A percentile compares a stretch with the other conserved stretches of the same genome.
Conservation (phyloP, 2,797 vertebrate genomes). For the Remorina albescens region DNA sequence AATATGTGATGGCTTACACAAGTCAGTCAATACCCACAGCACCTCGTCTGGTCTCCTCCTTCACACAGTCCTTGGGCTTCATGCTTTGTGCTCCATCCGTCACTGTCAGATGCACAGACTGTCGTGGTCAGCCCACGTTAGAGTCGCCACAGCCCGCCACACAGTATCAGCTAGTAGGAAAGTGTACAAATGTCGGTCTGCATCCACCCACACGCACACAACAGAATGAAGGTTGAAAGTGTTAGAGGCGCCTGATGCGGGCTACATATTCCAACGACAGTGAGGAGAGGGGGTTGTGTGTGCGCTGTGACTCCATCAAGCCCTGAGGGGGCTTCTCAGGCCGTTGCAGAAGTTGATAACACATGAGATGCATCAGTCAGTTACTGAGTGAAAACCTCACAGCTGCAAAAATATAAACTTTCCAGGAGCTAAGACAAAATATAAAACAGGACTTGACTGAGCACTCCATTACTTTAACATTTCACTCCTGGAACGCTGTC, state of each 20-base stretch:
- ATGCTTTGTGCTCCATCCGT: conserved; percentile 62
- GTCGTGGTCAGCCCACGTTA: conserved; percentile 43
- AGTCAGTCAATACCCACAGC: conserved; percentile 72
- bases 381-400: background rate
- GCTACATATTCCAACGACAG: background rate
- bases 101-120: conserved; percentile 66
- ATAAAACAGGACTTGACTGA: background rate
- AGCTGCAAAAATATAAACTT: background rate
- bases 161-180: conserved; percentile 32
- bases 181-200: conserved; percentile 10
- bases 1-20: conserved; percentile 42
- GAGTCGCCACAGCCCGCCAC: conserved; percentile 26
- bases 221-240: background rate
- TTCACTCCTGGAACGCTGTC: background rate
- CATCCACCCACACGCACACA: background rate
- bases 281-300: background rate
- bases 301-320: conserved; percentile 5
- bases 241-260: conserved; percentile 31
- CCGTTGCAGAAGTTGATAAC: conserved; percentile 19
- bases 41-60: conserved; percentile 25
- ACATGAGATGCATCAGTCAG: conserved; percentile 1
- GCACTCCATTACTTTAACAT: background rate
- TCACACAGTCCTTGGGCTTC: conserved; percentile 42
- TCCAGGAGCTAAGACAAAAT: background rate
- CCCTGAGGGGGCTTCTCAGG: conserved; percentile 6